Conservation (phyloP, 2,888 invertebrate genomes). For the Hirtodrosophila trivittata region DNA sequence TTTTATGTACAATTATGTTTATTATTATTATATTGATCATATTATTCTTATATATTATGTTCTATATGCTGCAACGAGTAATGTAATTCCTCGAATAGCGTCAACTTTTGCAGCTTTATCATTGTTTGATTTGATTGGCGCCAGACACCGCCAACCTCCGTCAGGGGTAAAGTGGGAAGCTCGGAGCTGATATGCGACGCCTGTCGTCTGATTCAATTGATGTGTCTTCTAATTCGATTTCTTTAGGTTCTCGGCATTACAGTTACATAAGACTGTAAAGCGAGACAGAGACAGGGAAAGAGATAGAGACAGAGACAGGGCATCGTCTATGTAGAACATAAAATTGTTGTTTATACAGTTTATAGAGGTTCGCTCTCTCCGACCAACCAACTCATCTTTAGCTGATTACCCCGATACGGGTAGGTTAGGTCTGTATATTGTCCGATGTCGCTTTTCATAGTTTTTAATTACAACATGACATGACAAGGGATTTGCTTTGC, state of each 20-base stretch:
- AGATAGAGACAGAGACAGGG: too few species aligned
- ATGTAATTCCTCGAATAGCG: slow-evolving; percentile 33
- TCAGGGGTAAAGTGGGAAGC: slow-evolving; percentile 3
- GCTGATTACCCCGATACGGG: too few species aligned
- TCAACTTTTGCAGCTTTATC: slow-evolving; percentile 56
- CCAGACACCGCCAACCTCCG: slow-evolving; percentile 54
- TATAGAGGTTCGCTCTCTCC: too few species aligned
- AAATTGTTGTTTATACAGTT: too few species aligned
- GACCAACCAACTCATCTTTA: too few species aligned
- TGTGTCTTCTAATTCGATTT: slow-evolving; percentile 4
- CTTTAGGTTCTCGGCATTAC: neutral
- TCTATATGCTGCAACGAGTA: neutral
- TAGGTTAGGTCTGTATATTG: slow-evolving; percentile 1
- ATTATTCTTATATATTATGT: too few species aligned
- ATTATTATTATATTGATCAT: too few species aligned
- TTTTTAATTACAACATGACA: slow-evolving; percentile 75
- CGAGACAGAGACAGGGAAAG: too few species aligned
- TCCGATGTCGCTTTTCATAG: slow-evolving; percentile 51
- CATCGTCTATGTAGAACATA: too few species aligned
- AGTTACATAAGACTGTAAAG: neutral
- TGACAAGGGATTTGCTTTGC: slow-evolving; percentile 71
- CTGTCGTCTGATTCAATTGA: neutral
- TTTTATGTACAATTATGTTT: too few species aligned
- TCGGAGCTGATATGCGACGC: neutral
- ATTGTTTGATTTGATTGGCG: slow-evolving; percentile 62